Conservation (phyloP, 2,888 invertebrate genomes). For the Agrochola macilenta region DNA sequence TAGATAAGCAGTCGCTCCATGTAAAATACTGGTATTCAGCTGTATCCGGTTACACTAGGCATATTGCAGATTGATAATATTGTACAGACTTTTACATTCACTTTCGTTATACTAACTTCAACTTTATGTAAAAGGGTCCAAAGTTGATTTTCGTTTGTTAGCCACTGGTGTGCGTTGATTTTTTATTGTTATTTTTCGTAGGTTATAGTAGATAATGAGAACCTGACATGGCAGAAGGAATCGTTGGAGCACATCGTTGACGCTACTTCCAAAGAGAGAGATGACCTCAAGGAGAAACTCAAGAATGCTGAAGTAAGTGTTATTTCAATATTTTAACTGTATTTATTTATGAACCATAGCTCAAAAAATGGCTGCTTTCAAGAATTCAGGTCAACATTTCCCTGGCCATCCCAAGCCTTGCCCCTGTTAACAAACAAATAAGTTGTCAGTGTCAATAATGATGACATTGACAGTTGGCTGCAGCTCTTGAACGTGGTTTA, state of each 20-base stretch:
- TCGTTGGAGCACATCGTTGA: slow-evolving; percentile 85
- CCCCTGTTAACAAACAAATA: background rate
- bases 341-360: background rate
- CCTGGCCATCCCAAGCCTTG: background rate
- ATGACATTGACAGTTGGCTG: too few relatives aligned
- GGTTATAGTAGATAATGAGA: slow-evolving; percentile 88
- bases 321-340: background rate
- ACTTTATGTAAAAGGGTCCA: background rate
- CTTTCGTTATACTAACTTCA: background rate
- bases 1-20: background rate
- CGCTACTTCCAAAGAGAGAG: slow-evolving; percentile 81
- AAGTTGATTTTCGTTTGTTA: background rate
- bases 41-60: too few relatives aligned
- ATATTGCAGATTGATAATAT: background rate
- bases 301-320: slow-evolving; percentile 78
- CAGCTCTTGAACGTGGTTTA: too few relatives aligned
- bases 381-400: background rate
- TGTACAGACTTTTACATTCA: background rate
- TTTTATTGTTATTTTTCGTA: slow-evolving; percentile 50
- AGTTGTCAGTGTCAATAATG: background rate
- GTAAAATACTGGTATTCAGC: background rate
- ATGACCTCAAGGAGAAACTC: slow-evolving; percentile 83
- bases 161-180: too few relatives aligned
- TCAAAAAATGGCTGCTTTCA: background rate
- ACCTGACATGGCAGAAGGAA: slow-evolving; percentile 86